phyloP scores from a whole-genome alignment of 2,113 vertebrate species.

The Dasyurus viverrinus region DNA sequence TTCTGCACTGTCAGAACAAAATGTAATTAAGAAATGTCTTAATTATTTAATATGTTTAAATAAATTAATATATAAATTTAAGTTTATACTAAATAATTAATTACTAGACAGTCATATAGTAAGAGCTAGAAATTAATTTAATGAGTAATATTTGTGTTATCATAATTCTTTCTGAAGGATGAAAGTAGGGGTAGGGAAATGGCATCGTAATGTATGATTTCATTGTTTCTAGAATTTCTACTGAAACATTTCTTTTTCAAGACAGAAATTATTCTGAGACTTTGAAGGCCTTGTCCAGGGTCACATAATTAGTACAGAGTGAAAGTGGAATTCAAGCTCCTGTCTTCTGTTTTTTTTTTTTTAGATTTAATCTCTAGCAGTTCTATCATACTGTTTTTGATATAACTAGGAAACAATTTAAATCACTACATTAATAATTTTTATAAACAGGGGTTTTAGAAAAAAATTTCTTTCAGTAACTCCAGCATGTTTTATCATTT shows the following conservation, averaged over 20 bases:
- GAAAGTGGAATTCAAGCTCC: not conserved
- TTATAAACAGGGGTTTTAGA: not conserved
- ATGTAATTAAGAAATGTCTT: not conserved
- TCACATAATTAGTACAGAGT: not conserved
- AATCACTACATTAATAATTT: not conserved
- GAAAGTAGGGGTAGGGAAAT: not conserved
- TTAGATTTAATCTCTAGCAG: not conserved
- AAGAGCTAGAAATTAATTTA: not conserved
- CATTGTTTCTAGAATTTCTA: not conserved
- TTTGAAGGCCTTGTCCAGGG: not conserved
- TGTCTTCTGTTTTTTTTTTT: not conserved
- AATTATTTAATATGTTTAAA: not conserved
- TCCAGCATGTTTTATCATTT: not conserved
- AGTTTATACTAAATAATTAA: not conserved
- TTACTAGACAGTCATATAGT: not conserved
- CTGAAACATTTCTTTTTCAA: not conserved
- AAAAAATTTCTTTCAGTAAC: not conserved
- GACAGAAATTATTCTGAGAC: not conserved
- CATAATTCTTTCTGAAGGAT: not conserved
- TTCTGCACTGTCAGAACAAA: not conserved
- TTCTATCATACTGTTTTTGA: not conserved
- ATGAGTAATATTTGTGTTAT: not conserved
- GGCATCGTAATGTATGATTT: not conserved
- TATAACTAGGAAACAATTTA: not conserved
- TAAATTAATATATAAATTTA: not conserved